A percentile compares a stretch with the other conserved stretches of the same genome.
phyloP scores from a whole-genome alignment of 1,140 invertebrate species.

The Octopus bimaculoides region DNA sequence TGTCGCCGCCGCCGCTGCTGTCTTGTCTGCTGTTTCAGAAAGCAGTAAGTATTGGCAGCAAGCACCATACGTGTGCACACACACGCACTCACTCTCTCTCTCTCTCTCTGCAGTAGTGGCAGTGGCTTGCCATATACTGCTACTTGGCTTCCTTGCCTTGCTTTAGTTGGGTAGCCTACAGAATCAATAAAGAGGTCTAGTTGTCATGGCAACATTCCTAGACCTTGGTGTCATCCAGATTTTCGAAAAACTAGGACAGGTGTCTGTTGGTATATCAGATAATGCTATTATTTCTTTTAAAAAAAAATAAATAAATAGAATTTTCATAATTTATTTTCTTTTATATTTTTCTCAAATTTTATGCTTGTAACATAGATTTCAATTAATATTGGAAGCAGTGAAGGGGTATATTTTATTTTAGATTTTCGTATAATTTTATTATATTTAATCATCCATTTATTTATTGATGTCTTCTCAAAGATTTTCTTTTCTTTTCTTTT shows the following conservation, averaged over 20 bases:
- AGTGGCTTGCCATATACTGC: not conserved
- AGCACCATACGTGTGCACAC: too few relatives aligned
- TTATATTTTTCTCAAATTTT: too few relatives aligned
- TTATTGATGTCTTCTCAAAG: too few relatives aligned
- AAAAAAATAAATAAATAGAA: not conserved
- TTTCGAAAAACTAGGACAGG: constrained; percentile 11
- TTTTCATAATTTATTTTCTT: too few relatives aligned
- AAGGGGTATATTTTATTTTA: too few relatives aligned
- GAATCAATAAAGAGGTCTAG: constrained; percentile 10
- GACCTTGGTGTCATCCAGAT: constrained; percentile 15
- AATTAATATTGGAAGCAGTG: too few relatives aligned
- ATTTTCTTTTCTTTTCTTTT: too few relatives aligned
- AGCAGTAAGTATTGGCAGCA: not conserved
- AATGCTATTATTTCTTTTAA: not conserved
- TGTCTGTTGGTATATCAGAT: constrained; percentile 8
- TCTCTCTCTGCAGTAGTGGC: not conserved
- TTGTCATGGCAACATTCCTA: constrained; percentile 14
- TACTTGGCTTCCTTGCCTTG: not conserved
- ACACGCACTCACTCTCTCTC: too few relatives aligned
- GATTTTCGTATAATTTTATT: too few relatives aligned
- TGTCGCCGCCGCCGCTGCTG: constrained; percentile 10
- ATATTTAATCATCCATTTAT: too few relatives aligned
- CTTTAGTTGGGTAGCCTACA: constrained; percentile 9
- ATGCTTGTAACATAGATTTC: too few relatives aligned
- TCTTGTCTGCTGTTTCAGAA: not conserved